phyloP scores from a whole-genome alignment of 2,113 vertebrate species.

The Bubo blakistoni region DNA sequence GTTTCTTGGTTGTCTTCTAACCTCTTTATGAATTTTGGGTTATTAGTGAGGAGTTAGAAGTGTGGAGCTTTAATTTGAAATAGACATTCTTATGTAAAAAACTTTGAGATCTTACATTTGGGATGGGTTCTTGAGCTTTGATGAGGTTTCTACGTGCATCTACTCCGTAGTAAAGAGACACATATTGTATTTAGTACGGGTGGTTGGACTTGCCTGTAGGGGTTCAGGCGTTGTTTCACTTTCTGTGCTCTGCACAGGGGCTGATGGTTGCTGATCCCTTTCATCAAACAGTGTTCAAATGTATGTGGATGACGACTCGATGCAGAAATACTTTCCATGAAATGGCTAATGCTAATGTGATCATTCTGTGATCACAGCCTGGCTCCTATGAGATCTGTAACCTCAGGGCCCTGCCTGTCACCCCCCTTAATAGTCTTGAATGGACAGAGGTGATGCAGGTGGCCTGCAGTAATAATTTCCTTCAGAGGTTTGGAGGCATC shows the following conservation, averaged over 20 bases:
- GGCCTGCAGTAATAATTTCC: background rate
- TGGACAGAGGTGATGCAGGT: background rate
- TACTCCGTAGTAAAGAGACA: background rate
- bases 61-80: background rate
- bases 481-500: background rate
- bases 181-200: fast-evolving
- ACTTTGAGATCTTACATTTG: background rate
- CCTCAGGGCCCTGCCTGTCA: background rate
- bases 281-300: background rate
- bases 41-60: background rate
- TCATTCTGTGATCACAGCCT: background rate
- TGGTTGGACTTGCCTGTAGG: background rate
- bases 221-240: background rate
- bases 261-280: background rate
- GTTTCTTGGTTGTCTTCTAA: background rate
- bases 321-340: background rate
- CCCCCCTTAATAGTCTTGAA: background rate
- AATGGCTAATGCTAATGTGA: background rate
- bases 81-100: background rate
- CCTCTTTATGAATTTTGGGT: background rate
- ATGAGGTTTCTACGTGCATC: background rate
- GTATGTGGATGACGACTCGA: background rate
- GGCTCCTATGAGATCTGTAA: background rate
- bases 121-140: background rate
- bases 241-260: background rate